These are phyloP conservation scores for Astreopora myriophthalma DNA, from an alignment of 64 coral and sea anemone species.

Conservation along the genomic window DNA sequence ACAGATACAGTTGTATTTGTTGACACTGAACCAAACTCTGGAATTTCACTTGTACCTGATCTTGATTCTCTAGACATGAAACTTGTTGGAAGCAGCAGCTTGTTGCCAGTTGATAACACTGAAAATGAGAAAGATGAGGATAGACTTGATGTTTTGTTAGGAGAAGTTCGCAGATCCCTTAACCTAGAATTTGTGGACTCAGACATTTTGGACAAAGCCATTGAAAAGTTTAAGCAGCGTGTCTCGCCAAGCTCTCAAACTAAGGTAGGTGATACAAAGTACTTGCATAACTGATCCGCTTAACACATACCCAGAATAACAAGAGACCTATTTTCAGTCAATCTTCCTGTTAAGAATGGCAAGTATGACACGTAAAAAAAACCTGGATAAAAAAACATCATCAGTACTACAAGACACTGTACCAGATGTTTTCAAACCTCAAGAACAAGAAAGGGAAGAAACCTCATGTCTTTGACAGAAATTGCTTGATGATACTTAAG, in stretches of 20 bases:
- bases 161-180: constrained; percentile 58
- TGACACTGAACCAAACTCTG: constrained; percentile 7
- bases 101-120: neutral
- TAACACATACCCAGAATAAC: too few species aligned
- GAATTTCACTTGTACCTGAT: neutral
- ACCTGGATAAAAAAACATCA: too few species aligned
- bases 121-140: neutral
- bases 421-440: too few species aligned
- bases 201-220: constrained; percentile 70
- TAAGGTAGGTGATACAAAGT: neutral
- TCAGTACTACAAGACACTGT: too few species aligned
- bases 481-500: too few species aligned
- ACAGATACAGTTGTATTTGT: constrained; percentile 74
- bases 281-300: too few species aligned
- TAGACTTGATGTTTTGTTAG: constrained; percentile 32
- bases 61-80: constrained; percentile 9
- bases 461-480: too few species aligned
- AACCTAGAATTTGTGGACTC: constrained; percentile 55
- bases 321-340: too few species aligned
- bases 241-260: constrained; percentile 49
- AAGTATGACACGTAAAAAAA: too few species aligned
- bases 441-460: too few species aligned
- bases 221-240: constrained; percentile 68
- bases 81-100: neutral
- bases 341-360: too few species aligned